These are phyloP conservation scores for Agrotis puta DNA, from an alignment of 2,888 invertebrate species.

Conservation along the genomic window DNA sequence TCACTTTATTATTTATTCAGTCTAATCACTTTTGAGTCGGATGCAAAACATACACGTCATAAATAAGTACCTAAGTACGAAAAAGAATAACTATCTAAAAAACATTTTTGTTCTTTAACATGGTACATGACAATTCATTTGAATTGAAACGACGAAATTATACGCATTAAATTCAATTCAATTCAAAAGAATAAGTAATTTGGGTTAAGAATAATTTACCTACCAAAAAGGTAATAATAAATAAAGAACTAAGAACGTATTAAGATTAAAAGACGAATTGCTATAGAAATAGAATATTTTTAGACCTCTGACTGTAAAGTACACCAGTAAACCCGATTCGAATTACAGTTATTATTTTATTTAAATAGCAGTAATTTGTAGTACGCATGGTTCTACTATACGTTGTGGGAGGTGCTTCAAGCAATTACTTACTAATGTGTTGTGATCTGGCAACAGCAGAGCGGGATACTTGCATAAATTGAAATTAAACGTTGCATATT, in stretches of 20 bases:
- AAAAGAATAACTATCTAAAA: too few species aligned
- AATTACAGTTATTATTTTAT: slow-evolving; percentile 15
- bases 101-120: neutral
- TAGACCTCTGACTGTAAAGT: neutral
- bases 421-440: slow-evolving; percentile 16
- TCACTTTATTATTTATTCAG: slow-evolving; percentile 4
- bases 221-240: neutral
- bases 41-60: neutral
- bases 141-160: neutral
- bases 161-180: neutral
- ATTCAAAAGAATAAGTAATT: slow-evolving; percentile 2
- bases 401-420: slow-evolving; percentile 12
- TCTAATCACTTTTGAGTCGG: neutral
- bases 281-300: too few species aligned
- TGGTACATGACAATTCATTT: neutral
- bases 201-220: neutral
- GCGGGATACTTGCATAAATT: slow-evolving; percentile 18
- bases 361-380: neutral
- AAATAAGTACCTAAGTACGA: too few species aligned
- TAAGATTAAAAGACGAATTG: too few species aligned
- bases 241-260: neutral
- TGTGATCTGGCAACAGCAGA: slow-evolving; percentile 8
- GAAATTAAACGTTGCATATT: neutral
- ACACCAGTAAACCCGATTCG: neutral
- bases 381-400: neutral